phyloP scores from a whole-genome alignment of 1,140 invertebrate genomes.

The Vollenhovia emeryi region DNA sequence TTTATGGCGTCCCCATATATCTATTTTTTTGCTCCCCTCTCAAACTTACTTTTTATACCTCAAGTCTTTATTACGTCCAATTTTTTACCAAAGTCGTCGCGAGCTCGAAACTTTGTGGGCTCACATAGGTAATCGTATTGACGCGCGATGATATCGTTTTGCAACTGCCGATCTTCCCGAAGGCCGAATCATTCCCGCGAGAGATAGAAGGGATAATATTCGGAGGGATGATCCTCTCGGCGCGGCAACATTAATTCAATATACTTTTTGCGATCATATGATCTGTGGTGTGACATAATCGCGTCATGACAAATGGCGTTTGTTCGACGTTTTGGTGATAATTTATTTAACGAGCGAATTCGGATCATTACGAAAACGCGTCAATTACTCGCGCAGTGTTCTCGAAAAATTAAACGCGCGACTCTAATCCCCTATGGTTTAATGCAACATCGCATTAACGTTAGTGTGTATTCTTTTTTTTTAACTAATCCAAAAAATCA shows the following conservation, averaged over 20 bases:
- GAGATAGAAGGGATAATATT: background rate
- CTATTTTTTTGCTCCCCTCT: background rate
- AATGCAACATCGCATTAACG: background rate
- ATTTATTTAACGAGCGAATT: constrained; percentile 57
- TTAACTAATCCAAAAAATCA: background rate
- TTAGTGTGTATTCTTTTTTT: background rate
- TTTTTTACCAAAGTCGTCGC: background rate
- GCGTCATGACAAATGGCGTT: constrained; percentile 29
- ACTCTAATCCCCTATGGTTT: background rate
- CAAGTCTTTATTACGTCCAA: background rate
- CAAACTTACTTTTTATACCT: background rate
- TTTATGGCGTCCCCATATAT: background rate
- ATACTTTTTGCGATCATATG: constrained; percentile 60
- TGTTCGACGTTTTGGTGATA: constrained; percentile 47
- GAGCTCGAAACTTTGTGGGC: constrained; percentile 26
- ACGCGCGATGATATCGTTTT: constrained; percentile 41
- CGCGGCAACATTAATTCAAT: constrained; percentile 56
- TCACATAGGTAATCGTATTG: background rate
- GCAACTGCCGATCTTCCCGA: constrained; percentile 37
- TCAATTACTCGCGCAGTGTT: constrained; percentile 26
- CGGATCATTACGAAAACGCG: background rate
- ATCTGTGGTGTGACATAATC: constrained; percentile 10
- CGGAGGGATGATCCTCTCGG: constrained; percentile 26
- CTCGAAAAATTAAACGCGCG: constrained; percentile 17
- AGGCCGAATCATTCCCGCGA: constrained; percentile 31